Percentiles rank a stretch among this genome's conserved stretches.
These are phyloP conservation scores for Gorsachius magnificus DNA, from an alignment of 2,797 vertebrate genomes.

Conservation along the genomic window DNA sequence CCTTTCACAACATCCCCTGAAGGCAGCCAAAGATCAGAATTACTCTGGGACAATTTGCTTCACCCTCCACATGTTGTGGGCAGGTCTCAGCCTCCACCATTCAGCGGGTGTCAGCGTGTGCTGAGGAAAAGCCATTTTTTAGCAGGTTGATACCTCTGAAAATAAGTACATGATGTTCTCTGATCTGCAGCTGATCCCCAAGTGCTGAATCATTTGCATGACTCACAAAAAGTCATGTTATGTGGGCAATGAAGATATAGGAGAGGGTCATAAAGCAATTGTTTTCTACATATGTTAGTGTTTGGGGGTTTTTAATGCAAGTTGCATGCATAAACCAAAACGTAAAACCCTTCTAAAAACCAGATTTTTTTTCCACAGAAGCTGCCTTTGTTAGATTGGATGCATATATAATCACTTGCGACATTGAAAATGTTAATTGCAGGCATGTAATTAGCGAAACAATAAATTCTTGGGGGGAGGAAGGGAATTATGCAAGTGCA, in stretches of 20 bases:
- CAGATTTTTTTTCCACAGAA: neutral
- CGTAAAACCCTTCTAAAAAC: neutral
- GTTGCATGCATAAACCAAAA: neutral
- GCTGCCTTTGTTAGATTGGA: neutral
- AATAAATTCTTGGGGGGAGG: neutral
- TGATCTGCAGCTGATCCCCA: neutral
- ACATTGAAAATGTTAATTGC: constrained; percentile 45
- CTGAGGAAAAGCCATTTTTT: neutral
- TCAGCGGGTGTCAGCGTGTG: neutral
- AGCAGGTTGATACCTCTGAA: neutral
- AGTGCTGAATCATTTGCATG: neutral
- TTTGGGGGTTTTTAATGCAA: neutral
- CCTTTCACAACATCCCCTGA: constrained; percentile 38
- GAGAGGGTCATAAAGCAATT: neutral
- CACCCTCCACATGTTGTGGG: neutral
- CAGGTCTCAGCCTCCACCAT: neutral
- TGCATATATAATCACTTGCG: constrained; percentile 33
- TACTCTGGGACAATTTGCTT: neutral
- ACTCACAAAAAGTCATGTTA: neutral
- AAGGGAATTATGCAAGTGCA: neutral
- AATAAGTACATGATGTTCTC: neutral
- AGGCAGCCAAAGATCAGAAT: constrained; percentile 24
- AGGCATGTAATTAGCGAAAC: neutral
- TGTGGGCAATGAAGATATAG: neutral
- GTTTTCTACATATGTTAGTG: neutral